A percentile compares a stretch with the other conserved stretches of the same genome.
These are phyloP conservation scores for Adelphocoris suturalis DNA, from an alignment of 2,888 invertebrate genomes.

Conservation along the genomic window DNA sequence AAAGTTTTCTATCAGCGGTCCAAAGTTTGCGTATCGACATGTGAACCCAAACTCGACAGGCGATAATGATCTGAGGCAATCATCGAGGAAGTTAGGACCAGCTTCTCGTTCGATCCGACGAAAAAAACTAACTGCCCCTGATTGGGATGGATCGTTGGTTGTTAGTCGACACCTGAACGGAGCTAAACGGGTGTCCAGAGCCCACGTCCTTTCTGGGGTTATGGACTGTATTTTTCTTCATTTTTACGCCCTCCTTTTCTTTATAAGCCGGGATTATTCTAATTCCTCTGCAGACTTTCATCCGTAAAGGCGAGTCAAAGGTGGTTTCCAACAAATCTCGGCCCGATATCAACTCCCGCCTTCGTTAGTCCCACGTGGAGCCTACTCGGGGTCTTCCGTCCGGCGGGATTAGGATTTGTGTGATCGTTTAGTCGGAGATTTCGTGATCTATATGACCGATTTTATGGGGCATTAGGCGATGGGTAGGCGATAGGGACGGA, in stretches of 20 bases:
- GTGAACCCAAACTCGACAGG: background rate
- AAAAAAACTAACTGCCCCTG: constrained; percentile 30
- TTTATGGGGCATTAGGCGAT: constrained; percentile 15
- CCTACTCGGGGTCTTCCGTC: background rate
- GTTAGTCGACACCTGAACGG: constrained; percentile 24
- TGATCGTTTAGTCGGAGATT: constrained; percentile 17
- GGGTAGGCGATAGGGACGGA: background rate
- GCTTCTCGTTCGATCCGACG: background rate
- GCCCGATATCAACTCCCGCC: constrained; percentile 3
- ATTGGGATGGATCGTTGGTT: constrained; percentile 5
- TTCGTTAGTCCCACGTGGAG: constrained; percentile 18
- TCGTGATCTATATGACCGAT: background rate
- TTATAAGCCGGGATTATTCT: constrained; percentile 24
- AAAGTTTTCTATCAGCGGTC: background rate
- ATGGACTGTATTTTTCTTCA: background rate
- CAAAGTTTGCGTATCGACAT: background rate
- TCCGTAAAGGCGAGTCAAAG: background rate
- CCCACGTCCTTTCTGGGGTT: constrained; percentile 24
- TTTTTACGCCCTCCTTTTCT: constrained; percentile 6
- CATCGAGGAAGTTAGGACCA: background rate
- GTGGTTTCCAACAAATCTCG: background rate
- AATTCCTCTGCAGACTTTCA: background rate
- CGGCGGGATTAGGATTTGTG: constrained; percentile 29
- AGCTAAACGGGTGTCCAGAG: background rate
- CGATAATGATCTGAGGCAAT: constrained; percentile 32